Evolutionary conservation across 2,113 vertebrate species (phyloP), one percentile per base, ranked within the genome.

Genomic region (Eudyptes chrysolophus): DNA sequence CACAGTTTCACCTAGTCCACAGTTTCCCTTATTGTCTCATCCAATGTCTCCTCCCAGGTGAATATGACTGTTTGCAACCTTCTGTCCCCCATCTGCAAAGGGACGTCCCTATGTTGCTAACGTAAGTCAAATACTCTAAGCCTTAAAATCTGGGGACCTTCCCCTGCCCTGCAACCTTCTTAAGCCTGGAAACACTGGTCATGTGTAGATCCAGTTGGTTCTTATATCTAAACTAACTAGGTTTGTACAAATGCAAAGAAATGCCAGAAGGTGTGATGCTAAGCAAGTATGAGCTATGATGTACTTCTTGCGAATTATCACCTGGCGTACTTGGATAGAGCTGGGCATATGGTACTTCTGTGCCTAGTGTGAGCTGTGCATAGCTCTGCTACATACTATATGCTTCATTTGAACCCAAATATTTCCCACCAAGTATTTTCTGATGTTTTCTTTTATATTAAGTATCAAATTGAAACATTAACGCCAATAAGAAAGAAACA

Each of bases 141-240:
- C 24, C 24, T 66, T 84, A 77, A 84, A 72, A 52, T 58, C 10
- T 66, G 24, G 16, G 13, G 51, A 55, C 6, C 4, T 6, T 6
- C 4, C 1, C 18, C 27, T 16, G 17, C 44, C 1, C 4, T 0
- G 0, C 11, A 60, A 17, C 1, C 10, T 1, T 60, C 60, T 78
- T 62, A 70, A 70, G 2, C 4, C 11, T 54, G 57, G 17, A 40
- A 70, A 76, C 7, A 3, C 9, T 34, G 9, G 8, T 58, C 8
- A 9, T 32, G 9, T 48, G 11, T 52, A 48, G 27, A 70, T 55
- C 5, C 20, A 54, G 5, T 24, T 84, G 44, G 34, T 29, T 70
- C 60, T 87, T 75, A 11, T 20, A 20, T 29, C 10, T 62, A 49
- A 89, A n/a, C 13, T 57, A 10, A 2, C 5, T n/a, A 40, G 38